Percentiles rank a stretch among this genome's conserved stretches.
Evolutionary conservation across 2,797 vertebrate genomes (phyloP).

Genomic region (Streptopelia turtur): DNA sequence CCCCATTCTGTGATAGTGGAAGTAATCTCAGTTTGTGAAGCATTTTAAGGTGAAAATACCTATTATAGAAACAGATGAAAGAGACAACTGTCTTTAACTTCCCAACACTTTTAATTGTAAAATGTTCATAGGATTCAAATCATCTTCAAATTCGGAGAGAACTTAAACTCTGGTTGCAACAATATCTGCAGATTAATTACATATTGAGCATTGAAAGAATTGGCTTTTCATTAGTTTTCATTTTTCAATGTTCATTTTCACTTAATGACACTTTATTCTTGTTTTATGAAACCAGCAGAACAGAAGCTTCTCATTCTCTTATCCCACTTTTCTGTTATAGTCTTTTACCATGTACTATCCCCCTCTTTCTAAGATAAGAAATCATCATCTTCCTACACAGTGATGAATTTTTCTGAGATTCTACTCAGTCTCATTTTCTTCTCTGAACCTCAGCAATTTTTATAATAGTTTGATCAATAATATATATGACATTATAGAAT

Average conservation of each 20-base stretch:
- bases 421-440: background rate
- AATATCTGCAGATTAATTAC: background rate
- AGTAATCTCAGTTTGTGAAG: background rate
- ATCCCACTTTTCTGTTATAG: background rate
- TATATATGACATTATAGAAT: background rate
- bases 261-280: background rate
- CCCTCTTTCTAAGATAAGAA: background rate
- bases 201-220: background rate
- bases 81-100: background rate
- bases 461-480: background rate
- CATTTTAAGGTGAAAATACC: background rate
- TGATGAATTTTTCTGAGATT: background rate
- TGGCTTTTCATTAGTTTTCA: background rate
- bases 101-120: background rate
- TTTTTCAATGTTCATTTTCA: background rate
- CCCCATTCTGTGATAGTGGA: background rate
- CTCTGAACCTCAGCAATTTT: background rate
- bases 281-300: background rate
- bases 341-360: background rate
- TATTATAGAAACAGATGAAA: background rate
- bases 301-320: background rate
- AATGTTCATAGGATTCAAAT: background rate
- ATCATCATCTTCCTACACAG: background rate
- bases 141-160: background rate
- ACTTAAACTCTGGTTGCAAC: background rate